These are phyloP conservation scores for Magallana angulata DNA, from an alignment of 1,140 invertebrate species.

Conservation along the genomic window DNA sequence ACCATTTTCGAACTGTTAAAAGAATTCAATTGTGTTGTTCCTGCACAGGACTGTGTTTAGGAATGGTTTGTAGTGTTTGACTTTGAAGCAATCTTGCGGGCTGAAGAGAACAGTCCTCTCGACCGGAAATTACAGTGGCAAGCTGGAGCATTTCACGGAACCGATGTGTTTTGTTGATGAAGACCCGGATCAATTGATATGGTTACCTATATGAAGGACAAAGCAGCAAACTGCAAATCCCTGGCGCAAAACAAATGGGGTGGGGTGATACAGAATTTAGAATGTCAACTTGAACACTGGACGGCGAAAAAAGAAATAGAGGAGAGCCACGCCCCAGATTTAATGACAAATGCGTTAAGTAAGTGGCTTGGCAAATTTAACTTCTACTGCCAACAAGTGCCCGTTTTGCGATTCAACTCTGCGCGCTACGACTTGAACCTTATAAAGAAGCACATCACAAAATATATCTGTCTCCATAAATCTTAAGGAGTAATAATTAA, in stretches of 20 bases:
- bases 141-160: background rate
- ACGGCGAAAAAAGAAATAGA: background rate
- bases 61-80: constrained; percentile 52
- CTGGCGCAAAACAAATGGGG: constrained; percentile 32
- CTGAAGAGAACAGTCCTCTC: background rate
- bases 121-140: constrained; percentile 36
- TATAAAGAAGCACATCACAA: constrained; percentile 49
- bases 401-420: constrained; percentile 55
- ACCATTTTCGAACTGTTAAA: constrained; percentile 45
- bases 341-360: background rate
- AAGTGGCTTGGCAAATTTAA: constrained; percentile 35
- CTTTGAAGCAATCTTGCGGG: constrained; percentile 48
- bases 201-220: constrained; percentile 43
- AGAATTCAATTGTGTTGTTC: constrained; percentile 32
- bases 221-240: background rate
- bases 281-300: background rate
- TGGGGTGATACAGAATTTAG: background rate
- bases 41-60: background rate
- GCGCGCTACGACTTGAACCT: constrained; percentile 60
- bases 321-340: constrained; percentile 2
- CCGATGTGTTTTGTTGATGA: constrained; percentile 38
- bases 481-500: constrained; percentile 48
- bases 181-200: constrained; percentile 32
- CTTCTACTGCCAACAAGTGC: constrained; percentile 33
- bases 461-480: constrained; percentile 47